Evolutionary conservation across 2,113 vertebrate species (phyloP), one percentile per base, ranked within the genome.

Genomic region (Trematocara marginatum): DNA sequence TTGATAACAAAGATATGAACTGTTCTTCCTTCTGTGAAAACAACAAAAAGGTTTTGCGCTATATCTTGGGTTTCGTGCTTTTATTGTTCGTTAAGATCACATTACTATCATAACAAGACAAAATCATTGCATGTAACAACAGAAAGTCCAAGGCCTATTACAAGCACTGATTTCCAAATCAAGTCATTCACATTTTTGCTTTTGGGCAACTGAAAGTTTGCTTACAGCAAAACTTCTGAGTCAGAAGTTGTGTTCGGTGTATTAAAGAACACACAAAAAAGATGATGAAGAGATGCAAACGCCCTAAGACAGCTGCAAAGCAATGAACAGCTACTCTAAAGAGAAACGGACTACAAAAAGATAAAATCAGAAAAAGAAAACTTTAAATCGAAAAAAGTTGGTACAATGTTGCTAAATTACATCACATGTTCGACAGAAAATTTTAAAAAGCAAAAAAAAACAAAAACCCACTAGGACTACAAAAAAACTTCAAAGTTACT

Each of bases 181-280:
- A 71, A 71, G 64, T 1, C 38, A 23, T 42, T 71, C 64, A 71
- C 12, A 42, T 15, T 45, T 1, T 10, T 23, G 38, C 3, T 26
- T 71, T 71, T 26, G 3, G 5, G 38, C 15, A 42, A 45, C 64
- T 71, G 6, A 66, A 66, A 40, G 18, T 66, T 66, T 66, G 2
- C 16, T 64, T 38, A 7, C 0, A 38, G 0, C 6, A 42, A 23
- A 42, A 42, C n/a, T 15, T 5, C n/a, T 23, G 4, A 69, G 61
- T 6, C 34, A 18, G 16, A 61, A 64, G 31, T 34, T 64, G 10
- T 38, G 16, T 38, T 38, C 0, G 2, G 18, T 38, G 18, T 4
- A n/a, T 64, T 64, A 59, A 59, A 59, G 29, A 34, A 59, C 26
- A 56, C 53, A 59, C 26, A 59, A 59, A 31, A 31, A 59, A 31